Base-by-base conservation (phyloP, 1,140 invertebrate genomes). In the Hestina assimilis region DNA sequence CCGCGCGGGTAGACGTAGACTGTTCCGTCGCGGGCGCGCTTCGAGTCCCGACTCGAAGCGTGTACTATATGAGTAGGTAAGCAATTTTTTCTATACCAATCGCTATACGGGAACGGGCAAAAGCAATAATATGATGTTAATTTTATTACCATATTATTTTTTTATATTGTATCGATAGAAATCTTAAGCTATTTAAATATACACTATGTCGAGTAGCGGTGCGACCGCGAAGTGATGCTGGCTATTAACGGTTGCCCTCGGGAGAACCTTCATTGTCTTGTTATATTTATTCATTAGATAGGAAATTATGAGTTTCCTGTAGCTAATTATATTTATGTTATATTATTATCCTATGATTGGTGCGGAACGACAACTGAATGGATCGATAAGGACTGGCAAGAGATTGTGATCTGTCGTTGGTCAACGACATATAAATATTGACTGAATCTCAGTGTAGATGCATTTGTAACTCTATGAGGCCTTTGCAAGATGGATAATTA, bases 401-500 rank as follows among this genome's bases (percentile, higher is more conserved):
- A 85, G 85, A 88, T 85, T 88, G 85, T 88, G 85, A 88, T 88
- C 79, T 85, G 85, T 88, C 85, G 85, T 85, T 79, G 78, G 85
- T 88, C 85, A 87, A 85, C 85, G 85, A 88, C 85, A 85, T 88
- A 88, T 88, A 88, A 88, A 88, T 85, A 87, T 79, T 85, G 83
- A 89, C 84, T 87, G 86, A 89, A 89, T 89, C 87, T 89, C 87
- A 89, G 83, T 83, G 83, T 88, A 89, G 86, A 87, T 89, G 87
- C 86, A 89, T 87, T 88, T 88, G 75, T 88, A 83, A 89, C 81
- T 89, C 85, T 80, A 86, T 87, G 87, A 89, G 87, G 87, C 87
- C 87, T 89, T 89, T 80, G 85, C 74, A 82, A 87, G 85, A 88
- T 87, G 87, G 87, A 86, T 85, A 88, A 86, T 78, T 86, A 82